Evolutionary conservation across 2,797 vertebrate genomes (phyloP).

Genomic region (Hydrocynus forskahlii): DNA sequence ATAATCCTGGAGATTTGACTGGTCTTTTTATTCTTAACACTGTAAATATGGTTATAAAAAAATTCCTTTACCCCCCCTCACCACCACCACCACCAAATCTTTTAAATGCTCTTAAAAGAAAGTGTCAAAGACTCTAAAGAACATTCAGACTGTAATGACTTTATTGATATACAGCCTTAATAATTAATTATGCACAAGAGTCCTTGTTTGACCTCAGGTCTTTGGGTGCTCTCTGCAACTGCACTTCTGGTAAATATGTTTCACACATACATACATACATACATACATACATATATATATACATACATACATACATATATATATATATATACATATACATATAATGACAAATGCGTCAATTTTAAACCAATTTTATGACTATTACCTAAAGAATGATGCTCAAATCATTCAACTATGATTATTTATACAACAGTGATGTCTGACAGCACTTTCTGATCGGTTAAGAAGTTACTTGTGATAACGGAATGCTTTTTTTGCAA

Average conservation of each 20-base stretch:
- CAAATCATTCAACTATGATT: too few relatives aligned
- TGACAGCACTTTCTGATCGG: too few relatives aligned
- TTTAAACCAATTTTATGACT: too few relatives aligned
- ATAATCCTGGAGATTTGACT: neutral
- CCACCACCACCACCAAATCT: neutral
- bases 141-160: neutral
- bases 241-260: neutral
- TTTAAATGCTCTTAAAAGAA: neutral
- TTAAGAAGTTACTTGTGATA: too few relatives aligned
- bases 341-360: too few relatives aligned
- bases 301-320: too few relatives aligned
- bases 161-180: neutral
- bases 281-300: too few relatives aligned
- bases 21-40: neutral
- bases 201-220: neutral
- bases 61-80: neutral
- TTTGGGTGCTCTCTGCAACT: neutral
- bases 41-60: neutral
- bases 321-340: too few relatives aligned
- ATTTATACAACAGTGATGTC: too few relatives aligned
- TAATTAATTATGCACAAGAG: neutral
- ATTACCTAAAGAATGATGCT: too few relatives aligned
- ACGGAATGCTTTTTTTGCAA: too few relatives aligned
- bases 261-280: too few relatives aligned
- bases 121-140: neutral